Conservation (phyloP, 2,888 invertebrate genomes). For the Drosophila anomelani region DNA sequence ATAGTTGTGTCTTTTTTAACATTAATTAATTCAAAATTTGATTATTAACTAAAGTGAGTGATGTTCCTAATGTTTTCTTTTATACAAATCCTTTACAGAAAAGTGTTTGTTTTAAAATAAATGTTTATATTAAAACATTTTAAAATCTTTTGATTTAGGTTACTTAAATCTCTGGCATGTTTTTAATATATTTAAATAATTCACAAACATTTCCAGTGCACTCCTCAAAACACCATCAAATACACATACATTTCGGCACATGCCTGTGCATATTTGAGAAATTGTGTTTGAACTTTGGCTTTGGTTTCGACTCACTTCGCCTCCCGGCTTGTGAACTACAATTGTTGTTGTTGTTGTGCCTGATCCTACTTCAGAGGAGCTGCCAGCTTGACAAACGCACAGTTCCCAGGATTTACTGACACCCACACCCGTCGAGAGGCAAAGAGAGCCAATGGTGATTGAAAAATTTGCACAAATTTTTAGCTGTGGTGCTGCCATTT, state of each 20-base stretch:
- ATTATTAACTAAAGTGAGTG: too few species aligned
- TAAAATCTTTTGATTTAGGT: too few species aligned
- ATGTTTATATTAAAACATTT: too few species aligned
- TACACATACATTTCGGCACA: conserved; percentile 44
- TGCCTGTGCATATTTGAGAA: conserved; percentile 74
- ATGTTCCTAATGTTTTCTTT: too few species aligned
- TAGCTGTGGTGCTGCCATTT: conserved; percentile 46
- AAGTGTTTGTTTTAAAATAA: too few species aligned
- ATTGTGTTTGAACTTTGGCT: conserved; percentile 81
- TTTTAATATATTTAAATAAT: too few species aligned
- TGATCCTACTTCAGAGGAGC: conserved; percentile 6
- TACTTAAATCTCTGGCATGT: too few species aligned
- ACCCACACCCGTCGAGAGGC: conserved; percentile 7
- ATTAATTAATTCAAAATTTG: too few species aligned
- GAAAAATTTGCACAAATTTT: conserved; percentile 75
- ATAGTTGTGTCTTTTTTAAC: too few species aligned
- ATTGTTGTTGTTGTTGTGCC: conserved; percentile 46
- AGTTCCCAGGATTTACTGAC: conserved; percentile 26
- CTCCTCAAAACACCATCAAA: conserved; percentile 8
- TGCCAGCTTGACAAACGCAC: conserved; percentile 30
- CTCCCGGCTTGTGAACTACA: conserved; percentile 64
- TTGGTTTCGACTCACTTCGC: conserved; percentile 66
- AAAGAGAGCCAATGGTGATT: conserved; percentile 49
- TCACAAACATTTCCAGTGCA: conserved; percentile 4
- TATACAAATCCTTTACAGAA: too few species aligned